Conservation (phyloP, 1,140 invertebrate genomes). For the Arctopsyche grandis region DNA sequence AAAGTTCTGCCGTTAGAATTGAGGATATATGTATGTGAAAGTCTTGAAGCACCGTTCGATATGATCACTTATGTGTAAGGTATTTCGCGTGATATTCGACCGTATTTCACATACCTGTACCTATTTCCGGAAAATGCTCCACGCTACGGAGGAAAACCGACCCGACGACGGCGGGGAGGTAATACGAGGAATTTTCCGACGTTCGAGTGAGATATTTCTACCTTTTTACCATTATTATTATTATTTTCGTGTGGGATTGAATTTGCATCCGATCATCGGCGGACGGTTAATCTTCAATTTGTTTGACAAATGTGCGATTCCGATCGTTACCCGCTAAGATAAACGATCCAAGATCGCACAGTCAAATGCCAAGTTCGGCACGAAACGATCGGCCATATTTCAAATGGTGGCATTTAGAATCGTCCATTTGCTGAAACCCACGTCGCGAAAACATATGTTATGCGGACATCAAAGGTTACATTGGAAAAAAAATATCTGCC, state of each 20-base stretch:
- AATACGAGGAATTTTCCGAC: no score
- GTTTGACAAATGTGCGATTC: neutral
- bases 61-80: no score
- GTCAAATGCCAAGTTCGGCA: neutral
- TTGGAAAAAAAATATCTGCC: no score
- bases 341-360: neutral
- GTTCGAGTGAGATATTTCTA: no score
- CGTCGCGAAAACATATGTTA: neutral
- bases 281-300: neutral
- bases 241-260: neutral
- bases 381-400: neutral
- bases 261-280: neutral
- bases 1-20: no score
- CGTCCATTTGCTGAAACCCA: neutral
- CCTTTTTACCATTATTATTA: neutral
- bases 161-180: no score
- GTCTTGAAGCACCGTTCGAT: no score
- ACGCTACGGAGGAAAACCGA: no score
- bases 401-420: neutral
- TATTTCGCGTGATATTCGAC: no score
- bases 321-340: neutral
- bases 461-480: neutral
- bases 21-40: no score
- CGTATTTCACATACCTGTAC: no score
- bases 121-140: no score